These are phyloP conservation scores for Mustela nigripes DNA, from an alignment of 2,113 vertebrate species.

Conservation along the genomic window DNA sequence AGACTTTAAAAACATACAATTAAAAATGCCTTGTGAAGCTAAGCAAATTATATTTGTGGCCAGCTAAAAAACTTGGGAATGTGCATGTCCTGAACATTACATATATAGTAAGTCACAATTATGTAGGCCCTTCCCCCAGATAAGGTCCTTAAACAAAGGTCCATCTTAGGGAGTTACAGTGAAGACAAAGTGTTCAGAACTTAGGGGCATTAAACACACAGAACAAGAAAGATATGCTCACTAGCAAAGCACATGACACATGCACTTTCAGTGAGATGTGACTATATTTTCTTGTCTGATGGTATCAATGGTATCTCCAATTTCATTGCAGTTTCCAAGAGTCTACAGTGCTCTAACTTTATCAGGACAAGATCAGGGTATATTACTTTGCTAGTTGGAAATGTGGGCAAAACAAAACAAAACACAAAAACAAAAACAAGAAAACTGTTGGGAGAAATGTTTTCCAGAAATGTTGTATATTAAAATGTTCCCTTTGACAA, in stretches of 20 bases:
- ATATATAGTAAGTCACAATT: slow-evolving; percentile 55
- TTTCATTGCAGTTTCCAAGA: not conserved
- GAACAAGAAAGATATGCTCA: slow-evolving; percentile 26
- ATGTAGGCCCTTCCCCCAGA: not conserved
- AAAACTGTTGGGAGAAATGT: not conserved
- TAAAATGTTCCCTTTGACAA: not conserved
- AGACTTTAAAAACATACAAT: slow-evolving; percentile 26
- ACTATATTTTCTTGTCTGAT: slow-evolving; percentile 22
- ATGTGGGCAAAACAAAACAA: not conserved
- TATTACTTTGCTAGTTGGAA: slow-evolving; percentile 10
- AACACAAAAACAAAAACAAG: not conserved
- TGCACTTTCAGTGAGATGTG: slow-evolving; percentile 46
- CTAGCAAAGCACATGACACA: slow-evolving; percentile 40
- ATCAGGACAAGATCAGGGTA: slow-evolving; percentile 63
- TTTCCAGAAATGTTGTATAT: not conserved
- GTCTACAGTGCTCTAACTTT: not conserved
- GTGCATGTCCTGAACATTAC: slow-evolving; percentile 4
- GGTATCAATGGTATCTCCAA: slow-evolving; percentile 36
- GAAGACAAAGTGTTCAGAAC: not conserved
- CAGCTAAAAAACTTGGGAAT: not conserved
- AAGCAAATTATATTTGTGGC: slow-evolving; percentile 21
- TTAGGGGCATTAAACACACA: not conserved
- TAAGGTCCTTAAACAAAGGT: slow-evolving; percentile 29
- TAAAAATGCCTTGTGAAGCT: slow-evolving; percentile 34
- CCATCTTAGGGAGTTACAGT: slow-evolving; percentile 1